Evolutionary conservation across 2,113 vertebrate genomes (phyloP), one percentile per base, ranked within the genome.

Genomic region (Upupa epops): DNA sequence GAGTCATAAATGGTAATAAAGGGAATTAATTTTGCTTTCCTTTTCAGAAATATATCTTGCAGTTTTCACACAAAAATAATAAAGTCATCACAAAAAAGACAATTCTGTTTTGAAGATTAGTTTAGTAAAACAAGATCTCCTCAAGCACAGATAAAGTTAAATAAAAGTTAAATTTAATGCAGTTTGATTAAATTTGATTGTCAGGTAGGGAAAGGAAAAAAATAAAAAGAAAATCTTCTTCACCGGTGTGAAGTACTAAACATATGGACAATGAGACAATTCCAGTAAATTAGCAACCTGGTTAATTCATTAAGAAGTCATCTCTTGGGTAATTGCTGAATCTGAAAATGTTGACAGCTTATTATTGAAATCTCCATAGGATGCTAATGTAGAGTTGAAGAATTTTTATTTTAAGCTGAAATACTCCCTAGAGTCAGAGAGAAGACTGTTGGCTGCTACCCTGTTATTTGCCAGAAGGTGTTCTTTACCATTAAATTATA

Each of bases 281-380:
- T 93, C 48, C 64, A 90, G 69, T 75, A 86, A 92, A 92, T 93
- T 90, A 92, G 45, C 63, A 88, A 40, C 63, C 77, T 93, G 65
- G 40, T 93, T 93, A 95, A 89, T 94, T 94, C 84, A 83, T 88
- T 86, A 81, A 48, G 90, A 90, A 85, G 54, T 89, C 40, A 60
- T 89, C 93, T 91, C 72, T 74, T 79, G 83, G 65, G 83, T 93
- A 94, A 94, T 69, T 90, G 76, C 56, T 83, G 64, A 83, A 92
- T 73, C 59, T 88, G 34, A 91, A 94, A 92, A 91, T 81, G 78
- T 88, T 95, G 93, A 72, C 78, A 89, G 54, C 64, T 77, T 88
- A 36, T 95, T 92, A 92, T 32, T 40, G 70, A 91, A 93, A 59
- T 83, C 75, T 91, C 78, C 28, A 60, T 78, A 83, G 89, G 83